Conservation (phyloP, 2,888 invertebrate genomes). For the Meghimatium bilineatum region DNA sequence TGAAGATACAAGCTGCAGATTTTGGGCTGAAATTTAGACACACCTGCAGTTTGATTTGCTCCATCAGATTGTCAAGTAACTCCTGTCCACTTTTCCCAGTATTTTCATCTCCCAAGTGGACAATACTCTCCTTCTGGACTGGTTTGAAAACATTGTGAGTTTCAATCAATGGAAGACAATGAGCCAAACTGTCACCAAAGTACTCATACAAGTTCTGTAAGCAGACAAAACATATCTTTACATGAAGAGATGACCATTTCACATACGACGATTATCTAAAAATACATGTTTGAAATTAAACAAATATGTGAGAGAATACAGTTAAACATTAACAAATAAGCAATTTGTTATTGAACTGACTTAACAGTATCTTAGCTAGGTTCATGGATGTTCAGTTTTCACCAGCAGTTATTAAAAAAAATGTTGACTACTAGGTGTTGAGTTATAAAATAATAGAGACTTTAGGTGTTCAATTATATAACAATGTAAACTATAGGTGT, state of each 20-base stretch:
- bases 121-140: conserved; percentile 55
- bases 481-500: no score
- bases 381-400: no score
- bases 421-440: no score
- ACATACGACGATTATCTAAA: not conserved
- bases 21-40: conserved; percentile 24
- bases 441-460: no score
- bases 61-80: conserved; percentile 70
- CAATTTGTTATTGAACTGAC: no score
- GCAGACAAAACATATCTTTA: not conserved
- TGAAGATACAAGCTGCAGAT: not conserved
- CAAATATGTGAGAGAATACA: no score
- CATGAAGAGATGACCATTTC: not conserved
- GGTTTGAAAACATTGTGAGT: conserved; percentile 62
- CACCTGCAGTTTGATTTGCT: conserved; percentile 63
- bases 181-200: conserved; percentile 75
- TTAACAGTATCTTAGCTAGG: no score
- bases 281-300: not conserved
- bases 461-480: no score
- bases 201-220: conserved; percentile 72
- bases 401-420: no score
- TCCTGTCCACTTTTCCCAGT: conserved; percentile 72
- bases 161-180: conserved; percentile 65
- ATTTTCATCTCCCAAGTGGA: conserved; percentile 66
- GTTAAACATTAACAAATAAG: no score